phyloP scores from a whole-genome alignment of 1,140 invertebrate genomes.

The Nautilus pompilius region DNA sequence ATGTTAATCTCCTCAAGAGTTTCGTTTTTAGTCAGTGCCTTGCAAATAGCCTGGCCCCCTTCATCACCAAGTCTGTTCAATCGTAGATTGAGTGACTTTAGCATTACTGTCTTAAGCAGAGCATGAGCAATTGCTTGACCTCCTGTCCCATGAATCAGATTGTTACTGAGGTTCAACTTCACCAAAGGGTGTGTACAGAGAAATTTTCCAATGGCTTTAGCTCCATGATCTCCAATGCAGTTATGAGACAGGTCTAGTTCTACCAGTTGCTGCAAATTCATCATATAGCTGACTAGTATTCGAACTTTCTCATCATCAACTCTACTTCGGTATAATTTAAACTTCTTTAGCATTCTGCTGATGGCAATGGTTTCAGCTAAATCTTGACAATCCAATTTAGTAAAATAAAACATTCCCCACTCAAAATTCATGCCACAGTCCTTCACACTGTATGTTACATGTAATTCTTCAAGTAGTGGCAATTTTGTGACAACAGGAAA shows the following conservation, averaged over 20 bases:
- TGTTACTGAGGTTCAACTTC: constrained; percentile 50
- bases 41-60: constrained; percentile 51
- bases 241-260: constrained; percentile 55
- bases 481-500: constrained; percentile 42
- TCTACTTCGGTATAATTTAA: constrained; percentile 46
- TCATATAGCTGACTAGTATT: constrained; percentile 51
- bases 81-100: constrained; percentile 43
- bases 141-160: constrained; percentile 47
- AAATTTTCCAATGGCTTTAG: constrained; percentile 53
- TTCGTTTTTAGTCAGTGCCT: constrained; percentile 46
- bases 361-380: constrained; percentile 50
- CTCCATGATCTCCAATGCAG: constrained; percentile 51
- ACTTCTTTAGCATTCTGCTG: constrained; percentile 45
- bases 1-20: constrained; percentile 49
- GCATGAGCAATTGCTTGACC: constrained; percentile 55
- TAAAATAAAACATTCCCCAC: constrained; percentile 56
- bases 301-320: constrained; percentile 52
- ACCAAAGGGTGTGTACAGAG: constrained; percentile 52
- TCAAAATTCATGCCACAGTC: constrained; percentile 59
- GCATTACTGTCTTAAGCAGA: constrained; percentile 49
- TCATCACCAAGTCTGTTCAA: constrained; percentile 54
- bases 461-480: constrained; percentile 48
- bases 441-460: constrained; percentile 51
- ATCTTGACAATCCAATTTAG: constrained; percentile 51
- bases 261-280: constrained; percentile 48